These are phyloP conservation scores for Stenichneumon culpator DNA, from an alignment of 2,888 invertebrate genomes.

Conservation along the genomic window DNA sequence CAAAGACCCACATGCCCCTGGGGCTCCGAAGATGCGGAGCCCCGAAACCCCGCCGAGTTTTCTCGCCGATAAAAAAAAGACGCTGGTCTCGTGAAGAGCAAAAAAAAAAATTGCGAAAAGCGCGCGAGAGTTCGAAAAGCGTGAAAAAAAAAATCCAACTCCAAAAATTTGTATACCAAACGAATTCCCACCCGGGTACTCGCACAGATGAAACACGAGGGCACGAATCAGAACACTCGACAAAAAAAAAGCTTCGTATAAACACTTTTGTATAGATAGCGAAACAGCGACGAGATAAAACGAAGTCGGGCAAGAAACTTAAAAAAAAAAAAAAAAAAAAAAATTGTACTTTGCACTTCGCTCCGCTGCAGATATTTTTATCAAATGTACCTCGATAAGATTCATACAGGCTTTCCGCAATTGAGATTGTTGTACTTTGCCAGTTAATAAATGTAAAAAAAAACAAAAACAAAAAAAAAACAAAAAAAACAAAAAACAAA, in stretches of 20 bases:
- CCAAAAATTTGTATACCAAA: conserved; percentile 14
- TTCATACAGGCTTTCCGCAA: conserved; percentile 38
- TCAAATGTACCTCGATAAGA: conserved; percentile 35
- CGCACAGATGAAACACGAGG: conserved; percentile 31
- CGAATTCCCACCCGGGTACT: conserved; percentile 2
- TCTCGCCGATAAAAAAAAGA: conserved; percentile 51
- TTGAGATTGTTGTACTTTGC: conserved; percentile 55
- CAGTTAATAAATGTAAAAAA: conserved; percentile 65
- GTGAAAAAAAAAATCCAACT: conserved; percentile 8
- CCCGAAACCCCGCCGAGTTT: conserved; percentile 39
- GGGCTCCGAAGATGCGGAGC: conserved; percentile 65
- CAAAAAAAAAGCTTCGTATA: conserved; percentile 22
- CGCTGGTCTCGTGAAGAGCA: conserved; percentile 1
- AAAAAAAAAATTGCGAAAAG: conserved; percentile 11
- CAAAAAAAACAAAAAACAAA: conserved; percentile 64
- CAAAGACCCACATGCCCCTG: conserved; percentile 59
- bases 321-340: conserved; percentile 34
- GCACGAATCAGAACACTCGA: conserved; percentile 63
- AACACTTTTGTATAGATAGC: conserved; percentile 58
- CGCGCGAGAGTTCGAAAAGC: conserved; percentile 28
- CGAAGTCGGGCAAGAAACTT: conserved; percentile 51
- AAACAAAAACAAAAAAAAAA: conserved; percentile 64
- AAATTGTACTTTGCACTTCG: conserved; percentile 34
- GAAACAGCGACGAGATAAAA: conserved; percentile 8
- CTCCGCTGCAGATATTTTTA: conserved; percentile 49